Evolutionary conservation across 2,888 invertebrate species (phyloP).

Genomic region (Lysandra coridon): DNA sequence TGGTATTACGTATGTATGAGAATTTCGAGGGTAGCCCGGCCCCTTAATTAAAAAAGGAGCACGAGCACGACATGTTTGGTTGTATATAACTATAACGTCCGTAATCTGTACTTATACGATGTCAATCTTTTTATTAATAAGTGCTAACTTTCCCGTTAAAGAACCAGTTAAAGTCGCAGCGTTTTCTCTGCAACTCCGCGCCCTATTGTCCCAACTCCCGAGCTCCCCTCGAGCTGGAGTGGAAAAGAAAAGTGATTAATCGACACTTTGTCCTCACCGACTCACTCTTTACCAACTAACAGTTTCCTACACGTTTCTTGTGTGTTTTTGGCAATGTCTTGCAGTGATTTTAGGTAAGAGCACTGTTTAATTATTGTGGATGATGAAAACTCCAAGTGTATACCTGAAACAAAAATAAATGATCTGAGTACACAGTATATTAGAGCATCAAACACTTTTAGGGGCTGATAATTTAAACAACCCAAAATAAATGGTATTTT

Average conservation of each 20-base stretch:
- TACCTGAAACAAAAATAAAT: constrained; percentile 23
- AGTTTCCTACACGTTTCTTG: not conserved
- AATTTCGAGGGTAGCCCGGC: no score
- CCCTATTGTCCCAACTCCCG: constrained; percentile 38
- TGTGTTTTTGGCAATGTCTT: not conserved
- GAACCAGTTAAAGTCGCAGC: not conserved
- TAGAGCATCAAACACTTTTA: no score
- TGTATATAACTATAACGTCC: no score
- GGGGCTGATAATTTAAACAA: no score
- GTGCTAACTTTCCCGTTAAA: not conserved
- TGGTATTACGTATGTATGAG: no score
- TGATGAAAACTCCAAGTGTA: not conserved
- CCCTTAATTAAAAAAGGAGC: no score
- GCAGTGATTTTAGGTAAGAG: not conserved
- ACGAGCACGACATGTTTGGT: no score
- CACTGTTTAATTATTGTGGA: no score
- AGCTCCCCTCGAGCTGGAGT: constrained; percentile 45
- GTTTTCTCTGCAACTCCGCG: constrained; percentile 6
- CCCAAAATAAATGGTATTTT: no score
- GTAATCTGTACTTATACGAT: no score
- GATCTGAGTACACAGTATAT: not conserved
- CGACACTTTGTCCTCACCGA: constrained; percentile 54
- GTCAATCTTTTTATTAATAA: no score
- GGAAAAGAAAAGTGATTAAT: constrained; percentile 65
- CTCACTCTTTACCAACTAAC: constrained; percentile 35